These are phyloP conservation scores for Cheilosia grossa DNA, from an alignment of 2,888 invertebrate species.

Conservation along the genomic window DNA sequence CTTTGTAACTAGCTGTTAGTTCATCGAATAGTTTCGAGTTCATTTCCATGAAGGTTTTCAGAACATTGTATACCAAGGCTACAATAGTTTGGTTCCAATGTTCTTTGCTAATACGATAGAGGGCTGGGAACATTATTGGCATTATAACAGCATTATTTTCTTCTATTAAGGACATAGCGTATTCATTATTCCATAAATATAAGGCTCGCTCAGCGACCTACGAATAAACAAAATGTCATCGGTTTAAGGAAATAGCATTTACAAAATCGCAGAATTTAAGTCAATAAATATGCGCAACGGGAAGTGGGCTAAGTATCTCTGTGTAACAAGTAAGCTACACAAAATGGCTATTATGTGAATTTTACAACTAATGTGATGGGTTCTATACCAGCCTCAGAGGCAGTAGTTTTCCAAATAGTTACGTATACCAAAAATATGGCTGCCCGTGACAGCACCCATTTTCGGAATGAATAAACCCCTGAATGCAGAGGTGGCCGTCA, in stretches of 20 bases:
- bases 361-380: too few relatives aligned
- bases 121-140: constrained; percentile 97
- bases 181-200: constrained; percentile 98
- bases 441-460: too few relatives aligned
- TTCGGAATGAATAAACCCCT: too few relatives aligned
- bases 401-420: too few relatives aligned
- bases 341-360: too few relatives aligned
- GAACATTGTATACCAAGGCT: constrained; percentile 96
- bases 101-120: constrained; percentile 96
- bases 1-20: constrained; percentile 98
- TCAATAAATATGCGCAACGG: too few relatives aligned
- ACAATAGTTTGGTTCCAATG: constrained; percentile 99
- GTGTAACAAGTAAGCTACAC: too few relatives aligned
- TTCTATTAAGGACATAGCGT: constrained; percentile 96
- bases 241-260: not conserved
- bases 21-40: constrained; percentile 97
- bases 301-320: too few relatives aligned
- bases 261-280: not conserved
- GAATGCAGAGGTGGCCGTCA: too few relatives aligned
- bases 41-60: constrained; percentile 99
- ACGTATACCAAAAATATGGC: too few relatives aligned
- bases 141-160: constrained; percentile 96
- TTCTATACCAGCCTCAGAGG: too few relatives aligned
- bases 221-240: constrained; percentile 7
- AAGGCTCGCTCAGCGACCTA: constrained; percentile 96